Base-by-base conservation (phyloP, 2,113 vertebrate species). In the Neolamprologus kungweensis region DNA sequence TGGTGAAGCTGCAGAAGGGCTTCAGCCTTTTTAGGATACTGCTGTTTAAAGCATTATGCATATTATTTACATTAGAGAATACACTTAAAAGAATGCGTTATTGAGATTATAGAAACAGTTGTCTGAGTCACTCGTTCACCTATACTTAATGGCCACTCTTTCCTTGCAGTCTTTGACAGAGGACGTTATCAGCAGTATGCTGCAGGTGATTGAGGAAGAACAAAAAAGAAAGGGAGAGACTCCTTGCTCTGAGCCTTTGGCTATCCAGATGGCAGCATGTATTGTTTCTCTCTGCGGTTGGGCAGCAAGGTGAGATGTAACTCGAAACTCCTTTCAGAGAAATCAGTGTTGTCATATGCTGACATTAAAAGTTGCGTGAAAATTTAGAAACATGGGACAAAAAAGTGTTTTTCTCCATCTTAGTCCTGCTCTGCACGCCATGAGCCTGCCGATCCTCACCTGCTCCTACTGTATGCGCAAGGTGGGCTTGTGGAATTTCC, bases 391-490 rank as follows among this genome's bases (percentile, higher is more conserved):
- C n/a, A 9, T 63, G 17, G 9, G 14, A 40, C 33, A 37, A 17
- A 84, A 23, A 85, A 51, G 7, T 16, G 12, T 79, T 35, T 65
- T 82, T 23, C 28, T 79, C 28, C 45, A 45, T 85, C 23, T 50
- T 53, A 99, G 98, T 12, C 84, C 97, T 7, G 40, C 93, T 1
- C 78, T 96, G 2, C 94, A 95, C 5, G 93, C 97, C 0, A 40
- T 96, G 91, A 96, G 95, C 37, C 97, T 99, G 5, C 96, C 97
- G 0, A 95, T 98, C 65, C 97, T 99, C 91, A 95, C 93, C 45
- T 99, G 98, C 90, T 97, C 97, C 3, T 97, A 96, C 86, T 99
- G 98, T 91, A 97, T 97, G 97, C 96, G 98, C 88, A 98, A 97
- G 81, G 98, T 98, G 71, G 98, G 98, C 4, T 94, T 99, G 33